phyloP scores from a whole-genome alignment of 1,140 invertebrate genomes.

The Pseudomyrmex flavicornis region DNA sequence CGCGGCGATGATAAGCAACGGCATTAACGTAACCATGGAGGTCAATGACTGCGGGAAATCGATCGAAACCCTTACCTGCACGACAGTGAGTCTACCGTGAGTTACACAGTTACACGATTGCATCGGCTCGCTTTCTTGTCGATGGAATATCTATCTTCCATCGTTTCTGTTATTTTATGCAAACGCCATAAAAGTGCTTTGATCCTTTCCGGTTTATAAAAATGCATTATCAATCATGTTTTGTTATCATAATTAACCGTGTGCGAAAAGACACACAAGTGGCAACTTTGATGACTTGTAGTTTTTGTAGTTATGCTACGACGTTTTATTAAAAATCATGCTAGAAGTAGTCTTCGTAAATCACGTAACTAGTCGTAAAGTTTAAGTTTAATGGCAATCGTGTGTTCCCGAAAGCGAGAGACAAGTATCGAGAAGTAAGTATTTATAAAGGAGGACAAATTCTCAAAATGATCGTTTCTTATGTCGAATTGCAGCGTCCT shows the following conservation, averaged over 20 bases:
- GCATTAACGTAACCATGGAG: constrained; percentile 67
- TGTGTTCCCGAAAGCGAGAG: background rate
- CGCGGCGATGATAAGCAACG: background rate
- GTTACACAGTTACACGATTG: constrained; percentile 32
- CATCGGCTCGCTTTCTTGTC: constrained; percentile 8
- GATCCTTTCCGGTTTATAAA: background rate
- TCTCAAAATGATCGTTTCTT: constrained; percentile 26
- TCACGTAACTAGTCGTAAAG: constrained; percentile 18
- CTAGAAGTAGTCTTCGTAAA: background rate
- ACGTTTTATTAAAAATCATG: background rate
- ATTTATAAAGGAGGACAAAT: constrained; percentile 40
- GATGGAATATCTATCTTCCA: constrained; percentile 34
- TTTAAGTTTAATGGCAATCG: background rate
- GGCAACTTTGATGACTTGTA: no score
- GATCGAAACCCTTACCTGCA: constrained; percentile 66
- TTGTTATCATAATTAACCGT: background rate
- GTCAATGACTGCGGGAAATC: constrained; percentile 75
- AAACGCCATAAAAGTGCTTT: background rate
- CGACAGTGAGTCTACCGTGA: constrained; percentile 49
- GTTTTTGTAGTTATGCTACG: background rate
- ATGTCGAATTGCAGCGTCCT: constrained; percentile 25
- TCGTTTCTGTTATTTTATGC: background rate
- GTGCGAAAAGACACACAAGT: background rate
- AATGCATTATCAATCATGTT: background rate
- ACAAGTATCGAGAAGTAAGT: constrained; percentile 19